These are phyloP conservation scores for Eclectus roratus DNA, from an alignment of 2,113 vertebrate genomes.

Conservation along the genomic window DNA sequence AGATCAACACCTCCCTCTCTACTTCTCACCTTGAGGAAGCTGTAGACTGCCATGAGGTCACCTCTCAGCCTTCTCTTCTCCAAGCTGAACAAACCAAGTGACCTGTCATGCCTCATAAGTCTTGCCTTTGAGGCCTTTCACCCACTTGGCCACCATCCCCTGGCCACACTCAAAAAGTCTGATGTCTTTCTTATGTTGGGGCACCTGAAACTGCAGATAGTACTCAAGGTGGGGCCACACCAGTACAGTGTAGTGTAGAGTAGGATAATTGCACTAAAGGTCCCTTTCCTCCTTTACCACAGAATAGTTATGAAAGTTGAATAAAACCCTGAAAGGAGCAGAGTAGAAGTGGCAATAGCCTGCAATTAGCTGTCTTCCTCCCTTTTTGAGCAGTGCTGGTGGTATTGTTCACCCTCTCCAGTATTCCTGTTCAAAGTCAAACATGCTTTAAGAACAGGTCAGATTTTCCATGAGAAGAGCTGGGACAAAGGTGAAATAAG, in stretches of 20 bases:
- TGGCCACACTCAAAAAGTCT: neutral
- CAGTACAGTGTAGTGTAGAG: neutral
- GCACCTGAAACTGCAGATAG: neutral
- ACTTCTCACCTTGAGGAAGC: fast-evolving
- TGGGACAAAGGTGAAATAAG: neutral
- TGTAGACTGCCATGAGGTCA: fast-evolving
- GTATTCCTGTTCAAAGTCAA: neutral
- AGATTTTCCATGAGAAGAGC: neutral
- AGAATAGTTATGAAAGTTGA: neutral
- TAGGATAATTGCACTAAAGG: neutral
- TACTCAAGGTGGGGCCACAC: fast-evolving
- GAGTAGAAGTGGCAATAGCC: neutral
- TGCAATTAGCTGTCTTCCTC: neutral
- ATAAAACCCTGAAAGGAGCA: neutral
- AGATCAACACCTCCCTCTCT: neutral
- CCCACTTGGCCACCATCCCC: neutral
- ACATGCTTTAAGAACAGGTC: neutral
- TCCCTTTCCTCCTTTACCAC: neutral
- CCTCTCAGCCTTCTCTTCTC: neutral
- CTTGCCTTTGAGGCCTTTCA: fast-evolving
- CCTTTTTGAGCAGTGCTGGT: neutral
- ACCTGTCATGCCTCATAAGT: fast-evolving
- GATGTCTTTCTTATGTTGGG: neutral
- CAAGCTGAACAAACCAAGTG: neutral
- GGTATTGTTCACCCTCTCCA: neutral